Conservation (phyloP, 2,113 vertebrate species). For the Leptosomus discolor region DNA sequence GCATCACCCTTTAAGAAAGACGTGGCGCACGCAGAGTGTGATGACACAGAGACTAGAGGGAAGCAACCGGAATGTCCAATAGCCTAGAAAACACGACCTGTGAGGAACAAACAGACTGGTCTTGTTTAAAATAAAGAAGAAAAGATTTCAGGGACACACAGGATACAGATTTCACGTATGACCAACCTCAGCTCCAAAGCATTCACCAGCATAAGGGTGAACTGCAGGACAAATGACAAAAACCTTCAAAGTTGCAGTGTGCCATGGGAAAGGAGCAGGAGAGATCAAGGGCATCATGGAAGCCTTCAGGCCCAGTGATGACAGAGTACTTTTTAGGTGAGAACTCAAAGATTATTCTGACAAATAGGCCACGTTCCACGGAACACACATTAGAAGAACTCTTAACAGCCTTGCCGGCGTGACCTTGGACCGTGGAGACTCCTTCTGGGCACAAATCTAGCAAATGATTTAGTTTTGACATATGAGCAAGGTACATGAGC, state of each 20-base stretch:
- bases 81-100: not conserved
- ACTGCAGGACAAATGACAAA: not conserved
- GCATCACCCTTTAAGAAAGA: not conserved
- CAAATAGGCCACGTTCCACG: not conserved
- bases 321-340: not conserved
- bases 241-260: not conserved
- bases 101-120: not conserved
- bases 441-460: not conserved
- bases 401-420: not conserved
- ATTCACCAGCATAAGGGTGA: not conserved
- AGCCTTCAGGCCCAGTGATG: not conserved
- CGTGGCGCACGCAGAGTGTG: not conserved
- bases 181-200: not conserved
- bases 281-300: not conserved
- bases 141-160: not conserved
- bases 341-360: not conserved
- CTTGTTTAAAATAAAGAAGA: not conserved
- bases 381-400: not conserved
- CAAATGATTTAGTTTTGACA: not conserved
- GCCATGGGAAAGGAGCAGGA: not conserved
- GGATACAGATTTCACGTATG: accelerated
- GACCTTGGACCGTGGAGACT: not conserved
- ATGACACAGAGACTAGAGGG: not conserved
- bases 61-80: not conserved
- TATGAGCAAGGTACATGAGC: not conserved